phyloP scores from a whole-genome alignment of 2,113 vertebrate genomes.

The Chaetodon auriga region DNA sequence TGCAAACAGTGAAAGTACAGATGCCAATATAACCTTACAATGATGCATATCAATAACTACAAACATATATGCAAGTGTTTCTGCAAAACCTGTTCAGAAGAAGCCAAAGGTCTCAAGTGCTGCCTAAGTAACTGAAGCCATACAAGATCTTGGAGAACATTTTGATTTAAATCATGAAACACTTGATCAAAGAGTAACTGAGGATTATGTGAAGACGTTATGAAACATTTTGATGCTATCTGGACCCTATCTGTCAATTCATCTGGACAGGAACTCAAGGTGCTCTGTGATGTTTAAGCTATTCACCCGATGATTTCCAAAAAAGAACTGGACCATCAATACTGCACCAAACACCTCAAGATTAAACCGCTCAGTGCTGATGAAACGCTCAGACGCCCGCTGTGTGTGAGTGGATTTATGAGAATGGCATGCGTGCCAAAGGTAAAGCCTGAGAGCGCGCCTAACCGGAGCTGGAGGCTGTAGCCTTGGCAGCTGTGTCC shows the following conservation, averaged over 20 bases:
- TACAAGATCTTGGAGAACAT: background rate
- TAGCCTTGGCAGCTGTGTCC: slow-evolving; percentile 73
- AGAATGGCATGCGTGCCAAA: slow-evolving; percentile 56
- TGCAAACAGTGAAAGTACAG: background rate
- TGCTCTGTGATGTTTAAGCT: no score
- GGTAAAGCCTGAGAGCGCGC: slow-evolving; percentile 43
- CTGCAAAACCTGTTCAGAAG: no score
- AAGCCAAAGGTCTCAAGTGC: no score
- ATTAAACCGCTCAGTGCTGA: background rate
- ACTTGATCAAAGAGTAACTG: background rate
- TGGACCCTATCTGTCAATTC: background rate
- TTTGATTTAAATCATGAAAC: background rate
- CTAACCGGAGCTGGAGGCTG: slow-evolving; percentile 36
- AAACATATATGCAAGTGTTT: background rate
- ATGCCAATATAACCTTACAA: background rate
- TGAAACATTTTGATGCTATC: background rate
- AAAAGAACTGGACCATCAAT: slow-evolving; percentile 9
- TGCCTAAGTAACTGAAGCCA: background rate
- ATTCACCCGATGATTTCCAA: background rate
- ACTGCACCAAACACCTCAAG: slow-evolving; percentile 2
- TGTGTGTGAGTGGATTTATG: slow-evolving; percentile 20
- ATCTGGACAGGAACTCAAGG: background rate
- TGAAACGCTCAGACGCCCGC: slow-evolving; percentile 3
- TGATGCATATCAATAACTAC: background rate
- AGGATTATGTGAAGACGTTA: background rate